Evolutionary conservation across 2,797 vertebrate species (phyloP).

Genomic region (Halcyon chelicuti): DNA sequence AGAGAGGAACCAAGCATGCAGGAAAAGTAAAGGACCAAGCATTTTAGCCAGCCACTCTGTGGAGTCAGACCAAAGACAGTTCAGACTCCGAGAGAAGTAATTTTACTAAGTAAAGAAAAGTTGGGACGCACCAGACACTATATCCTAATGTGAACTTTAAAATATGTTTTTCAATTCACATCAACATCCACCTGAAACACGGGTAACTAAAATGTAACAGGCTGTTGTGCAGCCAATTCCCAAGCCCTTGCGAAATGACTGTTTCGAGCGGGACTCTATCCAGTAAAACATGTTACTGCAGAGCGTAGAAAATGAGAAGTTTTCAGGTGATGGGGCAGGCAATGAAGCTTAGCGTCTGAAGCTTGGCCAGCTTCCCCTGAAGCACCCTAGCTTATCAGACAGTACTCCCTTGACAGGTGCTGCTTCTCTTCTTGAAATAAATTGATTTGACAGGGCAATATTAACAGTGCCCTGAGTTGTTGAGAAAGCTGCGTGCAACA

Average conservation of each 20-base stretch:
- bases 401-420: conserved; percentile 53
- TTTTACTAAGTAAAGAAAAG: not conserved
- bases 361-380: conserved; percentile 25
- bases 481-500: conserved; percentile 53
- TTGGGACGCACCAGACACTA: not conserved
- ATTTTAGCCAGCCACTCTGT: not conserved
- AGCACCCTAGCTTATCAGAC: conserved; percentile 50
- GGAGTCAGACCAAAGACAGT: not conserved
- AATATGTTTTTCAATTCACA: conserved; percentile 2
- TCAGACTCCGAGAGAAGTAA: not conserved
- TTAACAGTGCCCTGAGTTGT: conserved; percentile 65
- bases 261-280: not conserved
- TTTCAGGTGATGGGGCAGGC: conserved; percentile 70
- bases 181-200: not conserved
- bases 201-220: not conserved
- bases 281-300: not conserved
- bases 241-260: not conserved
- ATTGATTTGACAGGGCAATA: conserved; percentile 70
- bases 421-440: conserved; percentile 63
- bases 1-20: not conserved
- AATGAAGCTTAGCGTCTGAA: conserved; percentile 64
- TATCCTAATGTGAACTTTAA: conserved; percentile 20
- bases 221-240: conserved; percentile 25
- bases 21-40: not conserved
- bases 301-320: conserved; percentile 43